A percentile compares a stretch with the other conserved stretches of the same genome.
These are phyloP conservation scores for Noctua fimbriata DNA, from an alignment of 2,888 invertebrate genomes.

Conservation along the genomic window DNA sequence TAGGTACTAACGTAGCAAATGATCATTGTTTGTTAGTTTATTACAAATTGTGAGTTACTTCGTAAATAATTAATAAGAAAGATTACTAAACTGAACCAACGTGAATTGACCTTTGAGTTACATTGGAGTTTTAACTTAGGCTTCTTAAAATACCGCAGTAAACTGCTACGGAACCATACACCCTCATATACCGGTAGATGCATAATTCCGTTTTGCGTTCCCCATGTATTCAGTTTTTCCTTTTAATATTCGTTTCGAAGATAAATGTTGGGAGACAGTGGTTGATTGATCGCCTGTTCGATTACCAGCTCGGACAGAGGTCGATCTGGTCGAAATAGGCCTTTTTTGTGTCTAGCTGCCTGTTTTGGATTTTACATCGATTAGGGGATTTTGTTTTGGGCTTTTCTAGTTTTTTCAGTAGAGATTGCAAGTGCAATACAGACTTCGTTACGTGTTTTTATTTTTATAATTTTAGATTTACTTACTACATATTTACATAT, in stretches of 20 bases:
- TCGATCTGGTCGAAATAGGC: constrained; percentile 54
- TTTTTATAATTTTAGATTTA: not conserved
- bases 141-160: too few relatives aligned
- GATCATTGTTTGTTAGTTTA: too few relatives aligned
- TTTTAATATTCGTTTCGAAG: constrained; percentile 85
- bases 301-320: constrained; percentile 77
- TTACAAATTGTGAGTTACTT: too few relatives aligned
- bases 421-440: not conserved
- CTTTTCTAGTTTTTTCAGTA: not conserved
- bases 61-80: too few relatives aligned
- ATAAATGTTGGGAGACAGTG: constrained; percentile 87
- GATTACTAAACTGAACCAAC: too few relatives aligned
- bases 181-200: constrained; percentile 69
- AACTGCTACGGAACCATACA: constrained; percentile 38
- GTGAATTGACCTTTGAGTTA: too few relatives aligned
- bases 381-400: constrained; percentile 23
- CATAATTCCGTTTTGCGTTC: constrained; percentile 78
- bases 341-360: constrained; percentile 58
- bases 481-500: too few relatives aligned
- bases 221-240: constrained; percentile 76
- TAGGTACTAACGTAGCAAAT: too few relatives aligned
- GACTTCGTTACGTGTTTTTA: not conserved
- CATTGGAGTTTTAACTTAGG: too few relatives aligned
- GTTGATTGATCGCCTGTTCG: constrained; percentile 82
- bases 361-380: constrained; percentile 62